A percentile compares a stretch with the other conserved stretches of the same genome.
Evolutionary conservation across 2,797 vertebrate genomes (phyloP).

Genomic region (Dermochelys coriacea): DNA sequence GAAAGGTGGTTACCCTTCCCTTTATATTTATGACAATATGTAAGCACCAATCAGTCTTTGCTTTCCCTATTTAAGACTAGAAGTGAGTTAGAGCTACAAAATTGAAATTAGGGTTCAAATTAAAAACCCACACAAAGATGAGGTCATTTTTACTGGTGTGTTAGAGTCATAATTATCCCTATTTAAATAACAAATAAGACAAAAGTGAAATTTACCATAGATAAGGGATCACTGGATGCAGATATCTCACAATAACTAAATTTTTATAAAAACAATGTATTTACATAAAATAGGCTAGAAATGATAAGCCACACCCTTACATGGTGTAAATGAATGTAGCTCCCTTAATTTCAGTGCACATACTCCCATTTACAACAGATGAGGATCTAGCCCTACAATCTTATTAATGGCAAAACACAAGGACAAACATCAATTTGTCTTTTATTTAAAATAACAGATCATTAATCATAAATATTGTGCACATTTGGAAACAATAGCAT

Average conservation of each 20-base stretch:
- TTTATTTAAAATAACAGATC: background rate
- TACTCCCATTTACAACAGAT: background rate
- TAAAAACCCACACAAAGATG: background rate
- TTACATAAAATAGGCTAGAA: background rate
- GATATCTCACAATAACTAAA: background rate
- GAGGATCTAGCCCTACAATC: background rate
- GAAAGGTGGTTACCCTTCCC: no score
- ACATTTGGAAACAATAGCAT: background rate
- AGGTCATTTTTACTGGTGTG: background rate
- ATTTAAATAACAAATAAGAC: background rate
- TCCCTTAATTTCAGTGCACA: background rate
- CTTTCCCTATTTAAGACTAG: background rate
- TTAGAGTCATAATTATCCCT: background rate
- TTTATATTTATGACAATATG: no score
- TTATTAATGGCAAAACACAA: background rate
- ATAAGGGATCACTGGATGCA: background rate
- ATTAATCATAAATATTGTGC: background rate
- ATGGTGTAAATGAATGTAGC: background rate
- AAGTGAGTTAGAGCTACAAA: background rate
- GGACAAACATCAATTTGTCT: background rate
- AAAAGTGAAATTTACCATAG: background rate
- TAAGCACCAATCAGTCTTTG: background rate
- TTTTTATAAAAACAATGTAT: background rate
- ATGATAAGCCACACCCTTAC: background rate
- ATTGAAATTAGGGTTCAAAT: background rate